Conservation (phyloP, 2,888 invertebrate genomes). For the Rhagophthalmus giganteus region DNA sequence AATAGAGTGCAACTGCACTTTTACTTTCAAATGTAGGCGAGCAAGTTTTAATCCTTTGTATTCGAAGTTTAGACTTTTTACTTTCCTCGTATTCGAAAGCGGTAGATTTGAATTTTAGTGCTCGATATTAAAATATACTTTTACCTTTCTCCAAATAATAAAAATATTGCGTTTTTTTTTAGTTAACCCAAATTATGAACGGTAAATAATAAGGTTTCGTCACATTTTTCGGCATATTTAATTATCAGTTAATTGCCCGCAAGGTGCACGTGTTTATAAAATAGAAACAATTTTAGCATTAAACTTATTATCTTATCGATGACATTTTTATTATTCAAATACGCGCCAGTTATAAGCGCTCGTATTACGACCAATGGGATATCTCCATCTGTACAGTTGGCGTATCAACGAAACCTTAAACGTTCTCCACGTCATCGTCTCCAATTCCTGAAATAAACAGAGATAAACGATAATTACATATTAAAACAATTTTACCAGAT, state of each 20-base stretch:
- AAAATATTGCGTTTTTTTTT: neutral
- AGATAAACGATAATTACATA: constrained; percentile 1
- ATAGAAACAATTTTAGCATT: too few species aligned
- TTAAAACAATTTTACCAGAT: neutral
- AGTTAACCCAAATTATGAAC: neutral
- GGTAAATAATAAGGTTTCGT: neutral
- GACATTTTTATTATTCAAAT: constrained; percentile 10
- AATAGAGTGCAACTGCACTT: constrained; percentile 41
- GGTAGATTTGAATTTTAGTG: constrained; percentile 38
- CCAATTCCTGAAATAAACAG: neutral
- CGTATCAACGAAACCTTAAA: neutral
- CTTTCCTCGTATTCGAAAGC: constrained; percentile 42
- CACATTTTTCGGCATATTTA: too few species aligned
- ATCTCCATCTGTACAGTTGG: constrained; percentile 67
- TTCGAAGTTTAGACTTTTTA: constrained; percentile 46
- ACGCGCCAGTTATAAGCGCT: constrained; percentile 21
- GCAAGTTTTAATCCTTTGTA: constrained; percentile 50
- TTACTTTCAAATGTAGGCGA: constrained; percentile 55
- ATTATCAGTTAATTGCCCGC: too few species aligned
- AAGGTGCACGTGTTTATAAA: too few species aligned
- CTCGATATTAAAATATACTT: constrained; percentile 17
- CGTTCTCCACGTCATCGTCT: constrained; percentile 3
- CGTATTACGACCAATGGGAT: constrained; percentile 60
- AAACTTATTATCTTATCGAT: constrained; percentile 14
- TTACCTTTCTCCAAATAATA: constrained; percentile 26